Conservation (phyloP, 2,113 vertebrate genomes). For the Urocolius indicus region DNA sequence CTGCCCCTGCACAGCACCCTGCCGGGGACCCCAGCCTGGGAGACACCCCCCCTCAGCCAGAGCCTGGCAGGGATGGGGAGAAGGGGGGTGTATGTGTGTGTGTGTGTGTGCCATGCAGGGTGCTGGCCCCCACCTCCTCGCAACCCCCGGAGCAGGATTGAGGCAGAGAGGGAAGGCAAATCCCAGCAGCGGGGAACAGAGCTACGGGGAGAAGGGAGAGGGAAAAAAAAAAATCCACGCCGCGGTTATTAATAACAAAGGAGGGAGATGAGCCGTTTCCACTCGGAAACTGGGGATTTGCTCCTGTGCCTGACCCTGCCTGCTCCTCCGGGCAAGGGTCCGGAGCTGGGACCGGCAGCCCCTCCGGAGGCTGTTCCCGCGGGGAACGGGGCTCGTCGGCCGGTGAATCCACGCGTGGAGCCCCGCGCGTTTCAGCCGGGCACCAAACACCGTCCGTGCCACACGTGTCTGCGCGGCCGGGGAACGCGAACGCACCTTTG, state of each 20-base stretch:
- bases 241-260: slow-evolving; percentile 63
- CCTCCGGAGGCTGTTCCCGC: background rate
- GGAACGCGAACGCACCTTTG: background rate
- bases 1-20: slow-evolving; percentile 89
- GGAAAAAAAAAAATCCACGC: slow-evolving; percentile 9
- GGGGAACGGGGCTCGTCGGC: background rate
- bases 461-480: background rate
- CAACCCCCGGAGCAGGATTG: background rate
- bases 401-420: background rate
- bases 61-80: background rate
- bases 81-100: too few species aligned
- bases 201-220: background rate
- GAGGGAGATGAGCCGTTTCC: slow-evolving; percentile 37
- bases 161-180: background rate
- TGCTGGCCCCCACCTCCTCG: background rate
- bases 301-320: slow-evolving; percentile 20
- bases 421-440: background rate
- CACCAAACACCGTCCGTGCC: background rate
- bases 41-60: slow-evolving; percentile 10
- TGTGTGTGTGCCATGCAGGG: background rate
- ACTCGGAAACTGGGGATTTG: slow-evolving; percentile 61
- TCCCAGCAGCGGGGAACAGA: background rate
- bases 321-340: background rate
- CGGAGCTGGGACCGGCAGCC: background rate
- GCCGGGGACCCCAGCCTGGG: slow-evolving; percentile 85